A percentile compares a stretch with the other conserved stretches of the same genome.
phyloP scores from a whole-genome alignment of 2,888 invertebrate genomes.

The Melanotus villosus region DNA sequence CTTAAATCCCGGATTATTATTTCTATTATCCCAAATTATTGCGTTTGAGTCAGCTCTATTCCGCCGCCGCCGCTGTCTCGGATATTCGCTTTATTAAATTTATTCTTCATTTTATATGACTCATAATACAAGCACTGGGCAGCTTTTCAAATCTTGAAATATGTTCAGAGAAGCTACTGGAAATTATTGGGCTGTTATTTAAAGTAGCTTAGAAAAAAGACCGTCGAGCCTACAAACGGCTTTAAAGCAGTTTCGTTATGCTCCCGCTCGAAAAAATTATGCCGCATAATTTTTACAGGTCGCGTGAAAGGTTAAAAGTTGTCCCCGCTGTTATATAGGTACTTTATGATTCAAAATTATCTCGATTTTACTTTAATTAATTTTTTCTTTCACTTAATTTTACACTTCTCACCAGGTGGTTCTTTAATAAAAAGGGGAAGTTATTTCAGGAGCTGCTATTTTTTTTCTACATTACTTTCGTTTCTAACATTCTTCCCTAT shows the following conservation, averaged over 20 bases:
- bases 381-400: slow-evolving; percentile 7
- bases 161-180: not conserved
- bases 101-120: slow-evolving; percentile 15
- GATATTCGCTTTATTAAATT: slow-evolving; percentile 14
- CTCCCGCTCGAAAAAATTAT: slow-evolving; percentile 2
- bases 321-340: not conserved
- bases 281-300: not conserved
- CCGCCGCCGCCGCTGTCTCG: not conserved
- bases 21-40: slow-evolving; percentile 52
- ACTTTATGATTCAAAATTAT: slow-evolving; percentile 19
- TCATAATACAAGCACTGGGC: not conserved
- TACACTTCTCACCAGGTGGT: slow-evolving; percentile 3
- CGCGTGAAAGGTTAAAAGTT: slow-evolving; percentile 20
- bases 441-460: too few species aligned
- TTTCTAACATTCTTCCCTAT: too few species aligned
- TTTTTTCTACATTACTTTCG: too few species aligned
- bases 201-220: not conserved
- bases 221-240: not conserved
- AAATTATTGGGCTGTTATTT: not conserved
- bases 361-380: slow-evolving; percentile 14
- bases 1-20: slow-evolving; percentile 50
- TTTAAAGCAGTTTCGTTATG: not conserved
- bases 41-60: slow-evolving; percentile 48
- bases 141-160: slow-evolving; percentile 5
- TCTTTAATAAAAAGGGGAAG: slow-evolving; percentile 2